Evolutionary conservation across 1,140 invertebrate species (phyloP), one percentile per base, ranked within the genome.

Genomic region (Cyclina sinensis): DNA sequence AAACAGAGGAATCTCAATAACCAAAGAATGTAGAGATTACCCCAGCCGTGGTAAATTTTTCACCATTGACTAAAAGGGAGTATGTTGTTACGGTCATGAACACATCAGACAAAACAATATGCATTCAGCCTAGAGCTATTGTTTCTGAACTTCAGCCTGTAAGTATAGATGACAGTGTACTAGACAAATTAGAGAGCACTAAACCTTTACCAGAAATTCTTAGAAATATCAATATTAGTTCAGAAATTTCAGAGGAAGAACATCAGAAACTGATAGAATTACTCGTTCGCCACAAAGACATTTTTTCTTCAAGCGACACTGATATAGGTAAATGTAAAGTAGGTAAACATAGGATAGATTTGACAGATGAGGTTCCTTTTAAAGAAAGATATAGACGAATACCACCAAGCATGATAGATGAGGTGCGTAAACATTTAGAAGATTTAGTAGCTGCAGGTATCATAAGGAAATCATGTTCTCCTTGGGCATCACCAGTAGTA

Each of bases 121-220:
- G 43, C 11, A 82, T 88, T 51, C 18, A 12, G 37, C 76, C 76
- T 16, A 68, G 57, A 35, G 39, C 65, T 51, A 35, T 73, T 2
- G 2, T 88, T 65, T 80, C 54, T 32, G 86, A 88, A 43, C 59
- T 82, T 11, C 78, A 83, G 43, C 79, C 62, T 35, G 86, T 87
- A 11, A 59, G 59, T 7, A 54, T 78, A 2, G 68, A 76, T 35
- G 37, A 79, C 4, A 4, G 12, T 11, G 59, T 48, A n/a, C 4
- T 65, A 32, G 59, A 79, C 65, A 3, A 80, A 30, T 1, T 37
- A 3, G 70, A 87, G 11, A 16, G 80, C n/a, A n/a, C n/a, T 30
- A 35, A 46, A 24, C 27, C 32, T 14, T 4, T 27, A 48, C 21
- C 30, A 9, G 32, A 73, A 1, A 4, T 62, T 2, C n/a, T 86